Conservation (phyloP, 2,888 invertebrate genomes). For the Tenthredo distinguenda region DNA sequence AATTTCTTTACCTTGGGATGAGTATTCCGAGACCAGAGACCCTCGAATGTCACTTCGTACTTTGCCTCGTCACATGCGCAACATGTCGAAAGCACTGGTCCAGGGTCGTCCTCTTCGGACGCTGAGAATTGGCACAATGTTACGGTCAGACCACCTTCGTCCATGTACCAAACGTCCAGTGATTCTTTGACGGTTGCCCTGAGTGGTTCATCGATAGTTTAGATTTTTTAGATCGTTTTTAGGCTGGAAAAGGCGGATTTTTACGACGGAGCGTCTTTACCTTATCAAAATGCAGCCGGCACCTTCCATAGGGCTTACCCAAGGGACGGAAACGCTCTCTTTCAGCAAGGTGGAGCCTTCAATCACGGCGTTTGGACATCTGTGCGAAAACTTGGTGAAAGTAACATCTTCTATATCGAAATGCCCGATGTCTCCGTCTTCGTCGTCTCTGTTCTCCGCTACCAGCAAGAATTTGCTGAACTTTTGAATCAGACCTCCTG, state of each 20-base stretch:
- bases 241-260: not conserved
- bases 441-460: conserved; percentile 83
- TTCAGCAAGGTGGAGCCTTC: conserved; percentile 90
- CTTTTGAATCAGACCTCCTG: conserved; percentile 84
- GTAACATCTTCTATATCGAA: conserved; percentile 79
- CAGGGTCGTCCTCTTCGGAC: conserved; percentile 79
- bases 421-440: conserved; percentile 71
- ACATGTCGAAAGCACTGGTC: conserved; percentile 82
- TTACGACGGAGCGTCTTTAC: conserved; percentile 74
- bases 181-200: conserved; percentile 94
- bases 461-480: conserved; percentile 90
- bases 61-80: conserved; percentile 98
- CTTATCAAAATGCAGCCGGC: conserved; percentile 93
- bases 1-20: conserved; percentile 87
- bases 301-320: conserved; percentile 92
- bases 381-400: conserved; percentile 86
- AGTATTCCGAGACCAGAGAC: conserved; percentile 96
- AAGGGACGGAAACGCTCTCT: conserved; percentile 91
- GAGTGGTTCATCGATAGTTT: conserved; percentile 53
- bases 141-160: conserved; percentile 90
- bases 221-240: not conserved
- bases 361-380: conserved; percentile 91
- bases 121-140: conserved; percentile 89
- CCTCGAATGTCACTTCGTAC: conserved; percentile 94
- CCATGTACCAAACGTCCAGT: conserved; percentile 91